Conservation (phyloP, 2,113 vertebrate species). For the Eonycteris spelaea region DNA sequence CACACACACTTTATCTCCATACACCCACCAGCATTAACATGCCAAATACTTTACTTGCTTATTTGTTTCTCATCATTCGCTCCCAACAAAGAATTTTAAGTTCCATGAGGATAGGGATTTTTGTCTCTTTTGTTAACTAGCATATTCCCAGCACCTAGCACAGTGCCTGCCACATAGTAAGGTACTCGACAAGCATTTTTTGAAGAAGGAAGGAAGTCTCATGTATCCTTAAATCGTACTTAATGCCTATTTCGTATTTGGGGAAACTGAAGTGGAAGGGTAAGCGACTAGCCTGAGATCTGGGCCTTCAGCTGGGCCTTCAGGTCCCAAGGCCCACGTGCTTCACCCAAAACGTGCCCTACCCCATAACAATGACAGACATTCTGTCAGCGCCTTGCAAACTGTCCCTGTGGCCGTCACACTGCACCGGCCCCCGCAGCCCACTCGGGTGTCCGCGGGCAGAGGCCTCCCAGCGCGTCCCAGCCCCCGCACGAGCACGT, state of each 20-base stretch:
- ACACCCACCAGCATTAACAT: background rate
- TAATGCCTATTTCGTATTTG: background rate
- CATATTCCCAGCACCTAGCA: background rate
- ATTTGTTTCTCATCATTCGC: background rate
- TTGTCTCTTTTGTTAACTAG: background rate
- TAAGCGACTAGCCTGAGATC: background rate
- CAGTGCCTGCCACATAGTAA: background rate
- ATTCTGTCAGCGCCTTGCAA: accelerated
- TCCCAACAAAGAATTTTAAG: background rate
- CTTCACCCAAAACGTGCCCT: no score
- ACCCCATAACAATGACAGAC: accelerated
- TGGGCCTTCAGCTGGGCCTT: background rate
- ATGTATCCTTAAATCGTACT: background rate
- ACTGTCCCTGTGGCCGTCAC: background rate
- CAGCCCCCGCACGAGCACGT: background rate
- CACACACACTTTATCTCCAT: background rate
- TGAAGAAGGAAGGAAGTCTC: background rate
- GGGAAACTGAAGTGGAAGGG: background rate
- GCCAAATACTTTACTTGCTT: background rate
- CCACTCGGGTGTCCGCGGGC: background rate
- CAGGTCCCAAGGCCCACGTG: background rate
- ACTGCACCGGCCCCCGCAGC: accelerated
- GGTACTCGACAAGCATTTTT: background rate
- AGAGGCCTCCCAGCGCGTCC: background rate
- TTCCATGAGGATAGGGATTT: background rate